A percentile compares a stretch with the other conserved stretches of the same genome.
Conservation (phyloP, 2,113 vertebrate genomes). For the Stomatorhinus ivindoensis region DNA sequence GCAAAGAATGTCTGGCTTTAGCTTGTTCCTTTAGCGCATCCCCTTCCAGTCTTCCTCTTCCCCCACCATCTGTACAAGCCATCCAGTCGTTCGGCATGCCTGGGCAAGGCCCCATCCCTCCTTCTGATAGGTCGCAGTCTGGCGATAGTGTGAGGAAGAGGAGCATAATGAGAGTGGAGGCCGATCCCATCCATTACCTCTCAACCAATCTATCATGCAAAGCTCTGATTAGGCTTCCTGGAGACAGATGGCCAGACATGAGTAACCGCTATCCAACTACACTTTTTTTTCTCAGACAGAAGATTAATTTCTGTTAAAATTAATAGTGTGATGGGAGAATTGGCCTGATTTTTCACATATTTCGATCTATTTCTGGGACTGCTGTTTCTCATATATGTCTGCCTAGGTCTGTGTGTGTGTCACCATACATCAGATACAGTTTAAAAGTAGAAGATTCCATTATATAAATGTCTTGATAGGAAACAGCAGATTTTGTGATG, state of each 20-base stretch:
- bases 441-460: neutral
- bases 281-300: neutral
- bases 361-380: conserved; percentile 3
- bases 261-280: neutral
- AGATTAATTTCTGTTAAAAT: conserved; percentile 13
- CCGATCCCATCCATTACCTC: conserved; percentile 32
- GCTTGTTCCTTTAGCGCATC: conserved; percentile 5
- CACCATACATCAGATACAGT: neutral
- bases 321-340: neutral
- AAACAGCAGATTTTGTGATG: conserved; percentile 15
- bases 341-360: conserved; percentile 6
- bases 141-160: neutral
- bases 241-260: conserved; percentile 14
- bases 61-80: neutral
- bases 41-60: conserved; percentile 30
- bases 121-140: neutral
- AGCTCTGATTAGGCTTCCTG: neutral
- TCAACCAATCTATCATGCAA: neutral
- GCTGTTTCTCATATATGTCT: neutral
- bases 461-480: conserved; percentile 19
- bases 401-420: neutral
- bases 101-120: neutral
- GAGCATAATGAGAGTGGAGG: conserved; percentile 20
- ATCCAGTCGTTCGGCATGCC: neutral
- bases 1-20: neutral